A percentile compares a stretch with the other conserved stretches of the same genome.
Evolutionary conservation across 1,140 invertebrate species (phyloP).

Genomic region (Battus philenor): DNA sequence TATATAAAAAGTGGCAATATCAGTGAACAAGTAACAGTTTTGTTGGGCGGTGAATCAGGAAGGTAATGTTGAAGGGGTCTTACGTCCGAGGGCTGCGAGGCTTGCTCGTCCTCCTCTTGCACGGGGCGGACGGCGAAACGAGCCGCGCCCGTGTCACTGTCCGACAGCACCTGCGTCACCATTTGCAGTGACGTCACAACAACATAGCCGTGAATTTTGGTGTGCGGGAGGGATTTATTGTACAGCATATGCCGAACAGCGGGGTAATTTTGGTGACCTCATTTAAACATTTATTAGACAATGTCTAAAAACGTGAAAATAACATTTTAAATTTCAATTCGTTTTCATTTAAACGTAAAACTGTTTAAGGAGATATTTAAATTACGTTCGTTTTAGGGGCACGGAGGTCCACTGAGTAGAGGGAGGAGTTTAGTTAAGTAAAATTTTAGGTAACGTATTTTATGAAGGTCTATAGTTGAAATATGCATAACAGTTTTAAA

Average conservation of each 20-base stretch:
- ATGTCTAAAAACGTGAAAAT: no score
- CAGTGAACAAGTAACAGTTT: no score
- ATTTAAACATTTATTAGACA: neutral
- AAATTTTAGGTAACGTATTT: no score
- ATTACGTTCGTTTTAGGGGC: no score
- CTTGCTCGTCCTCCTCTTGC: constrained; percentile 66
- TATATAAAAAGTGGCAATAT: no score
- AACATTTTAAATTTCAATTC: no score
- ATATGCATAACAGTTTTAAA: no score
- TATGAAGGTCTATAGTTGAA: no score
- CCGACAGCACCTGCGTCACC: constrained; percentile 64
- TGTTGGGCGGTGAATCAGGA: constrained; percentile 24
- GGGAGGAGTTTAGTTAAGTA: no score
- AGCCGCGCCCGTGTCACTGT: constrained; percentile 63
- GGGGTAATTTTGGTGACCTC: constrained; percentile 3
- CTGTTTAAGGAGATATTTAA: no score
- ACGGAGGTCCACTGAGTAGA: no score
- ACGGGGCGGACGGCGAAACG: constrained; percentile 64
- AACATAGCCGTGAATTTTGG: neutral
- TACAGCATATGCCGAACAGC: constrained; percentile 3
- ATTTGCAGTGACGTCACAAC: constrained; percentile 19
- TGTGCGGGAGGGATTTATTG: constrained; percentile 14
- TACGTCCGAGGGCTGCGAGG: constrained; percentile 66
- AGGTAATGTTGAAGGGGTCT: constrained; percentile 33
- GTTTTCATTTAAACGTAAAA: no score